Conservation (phyloP, 2,113 vertebrate genomes). For the Chascanopsetta lugubris region DNA sequence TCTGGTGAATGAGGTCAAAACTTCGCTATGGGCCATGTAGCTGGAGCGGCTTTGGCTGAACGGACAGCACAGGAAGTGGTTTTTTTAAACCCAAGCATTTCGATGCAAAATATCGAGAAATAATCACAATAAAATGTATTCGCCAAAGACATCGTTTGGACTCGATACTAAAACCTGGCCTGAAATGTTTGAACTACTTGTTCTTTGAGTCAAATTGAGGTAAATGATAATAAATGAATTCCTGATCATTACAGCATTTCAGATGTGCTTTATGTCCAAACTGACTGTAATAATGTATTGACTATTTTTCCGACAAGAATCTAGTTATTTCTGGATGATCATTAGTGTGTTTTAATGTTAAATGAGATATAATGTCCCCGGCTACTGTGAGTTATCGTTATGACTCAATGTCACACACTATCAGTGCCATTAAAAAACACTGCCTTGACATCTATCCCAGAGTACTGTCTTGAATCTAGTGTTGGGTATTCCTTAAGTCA, state of each 20-base stretch:
- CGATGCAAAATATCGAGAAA: neutral
- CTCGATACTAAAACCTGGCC: neutral
- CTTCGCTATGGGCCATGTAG: conserved; percentile 38
- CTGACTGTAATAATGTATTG: neutral
- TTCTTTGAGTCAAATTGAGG: too few species aligned
- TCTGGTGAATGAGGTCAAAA: conserved; percentile 57
- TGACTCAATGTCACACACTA: neutral
- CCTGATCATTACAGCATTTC: neutral
- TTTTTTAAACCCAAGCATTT: neutral
- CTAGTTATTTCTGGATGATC: neutral
- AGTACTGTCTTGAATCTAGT: neutral
- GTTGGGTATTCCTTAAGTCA: neutral
- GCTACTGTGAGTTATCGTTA: neutral
- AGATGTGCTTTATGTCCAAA: neutral
- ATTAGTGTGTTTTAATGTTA: neutral
- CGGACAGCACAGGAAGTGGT: conserved; percentile 1
- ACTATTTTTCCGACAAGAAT: neutral
- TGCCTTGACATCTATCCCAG: neutral
- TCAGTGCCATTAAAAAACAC: neutral
- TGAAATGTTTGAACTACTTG: too few species aligned
- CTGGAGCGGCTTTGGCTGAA: conserved; percentile 26
- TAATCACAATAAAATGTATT: neutral
- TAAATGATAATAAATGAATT: too few species aligned
- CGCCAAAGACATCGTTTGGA: neutral
- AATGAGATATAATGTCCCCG: neutral